Evolutionary conservation across 2,113 vertebrate genomes (phyloP).

Genomic region (Vulpes vulpes): DNA sequence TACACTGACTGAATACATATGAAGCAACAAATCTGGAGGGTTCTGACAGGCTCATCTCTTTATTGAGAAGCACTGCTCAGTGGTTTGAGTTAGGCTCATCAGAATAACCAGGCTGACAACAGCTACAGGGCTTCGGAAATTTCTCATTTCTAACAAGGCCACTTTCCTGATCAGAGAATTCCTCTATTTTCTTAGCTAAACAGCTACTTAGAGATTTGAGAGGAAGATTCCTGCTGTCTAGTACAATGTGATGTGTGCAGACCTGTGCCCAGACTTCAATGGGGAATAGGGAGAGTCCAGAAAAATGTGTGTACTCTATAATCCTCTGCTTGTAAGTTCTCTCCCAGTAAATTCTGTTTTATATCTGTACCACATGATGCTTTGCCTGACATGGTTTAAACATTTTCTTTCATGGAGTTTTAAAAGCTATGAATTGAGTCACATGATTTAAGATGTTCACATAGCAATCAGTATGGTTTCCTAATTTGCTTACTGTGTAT

Average conservation of each 20-base stretch:
- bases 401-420: neutral
- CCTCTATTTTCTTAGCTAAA: neutral
- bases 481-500: slow-evolving; percentile 31
- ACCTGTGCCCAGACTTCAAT: neutral
- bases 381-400: neutral
- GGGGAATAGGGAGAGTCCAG: neutral
- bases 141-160: neutral
- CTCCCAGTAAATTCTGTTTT: neutral
- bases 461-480: neutral
- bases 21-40: slow-evolving; percentile 7
- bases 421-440: slow-evolving; percentile 40
- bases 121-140: neutral
- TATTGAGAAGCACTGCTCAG: neutral
- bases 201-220: neutral
- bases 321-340: slow-evolving; percentile 1
- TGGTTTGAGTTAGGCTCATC: neutral
- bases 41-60: neutral
- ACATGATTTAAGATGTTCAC: slow-evolving; percentile 23
- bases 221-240: neutral
- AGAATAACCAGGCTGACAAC: slow-evolving; percentile 36
- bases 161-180: neutral
- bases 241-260: neutral
- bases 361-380: neutral
- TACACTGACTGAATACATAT: neutral
- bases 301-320: neutral